Evolutionary conservation across 2,888 invertebrate species (phyloP).

Genomic region (Galeopsomyia nigrocyanea): DNA sequence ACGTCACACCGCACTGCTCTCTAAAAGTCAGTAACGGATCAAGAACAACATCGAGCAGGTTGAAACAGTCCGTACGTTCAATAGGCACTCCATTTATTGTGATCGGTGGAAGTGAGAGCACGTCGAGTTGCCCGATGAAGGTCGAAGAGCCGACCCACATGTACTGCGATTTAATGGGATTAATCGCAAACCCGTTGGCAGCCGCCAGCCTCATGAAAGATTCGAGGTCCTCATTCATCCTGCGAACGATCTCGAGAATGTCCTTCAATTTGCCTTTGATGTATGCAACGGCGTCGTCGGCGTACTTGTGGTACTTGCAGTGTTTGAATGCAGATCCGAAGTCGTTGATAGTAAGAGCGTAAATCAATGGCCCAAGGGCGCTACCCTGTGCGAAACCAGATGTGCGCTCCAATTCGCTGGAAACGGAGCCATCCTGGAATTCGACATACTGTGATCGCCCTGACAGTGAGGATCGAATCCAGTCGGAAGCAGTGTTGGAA

Average conservation of each 20-base stretch:
- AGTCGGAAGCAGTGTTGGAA: background rate
- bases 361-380: too few relatives aligned
- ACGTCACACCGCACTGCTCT: background rate
- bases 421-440: background rate
- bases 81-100: background rate
- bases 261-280: background rate
- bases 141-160: background rate
- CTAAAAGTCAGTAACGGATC: background rate
- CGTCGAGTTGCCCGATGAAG: background rate
- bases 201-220: background rate
- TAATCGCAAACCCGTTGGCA: background rate
- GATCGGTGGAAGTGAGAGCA: background rate
- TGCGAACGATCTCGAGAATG: background rate
- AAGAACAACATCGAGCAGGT: background rate
- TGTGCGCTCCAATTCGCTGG: background rate
- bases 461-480: slow-evolving; percentile 1
- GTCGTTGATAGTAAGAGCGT: background rate
- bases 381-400: background rate
- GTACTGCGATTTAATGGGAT: background rate
- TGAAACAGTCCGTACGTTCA: background rate
- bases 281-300: background rate
- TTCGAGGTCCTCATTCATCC: background rate
- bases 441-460: background rate
- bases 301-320: background rate
- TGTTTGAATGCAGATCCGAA: background rate